Evolutionary conservation across 2,113 vertebrate genomes (phyloP).

Genomic region (Pelobates fuscus): DNA sequence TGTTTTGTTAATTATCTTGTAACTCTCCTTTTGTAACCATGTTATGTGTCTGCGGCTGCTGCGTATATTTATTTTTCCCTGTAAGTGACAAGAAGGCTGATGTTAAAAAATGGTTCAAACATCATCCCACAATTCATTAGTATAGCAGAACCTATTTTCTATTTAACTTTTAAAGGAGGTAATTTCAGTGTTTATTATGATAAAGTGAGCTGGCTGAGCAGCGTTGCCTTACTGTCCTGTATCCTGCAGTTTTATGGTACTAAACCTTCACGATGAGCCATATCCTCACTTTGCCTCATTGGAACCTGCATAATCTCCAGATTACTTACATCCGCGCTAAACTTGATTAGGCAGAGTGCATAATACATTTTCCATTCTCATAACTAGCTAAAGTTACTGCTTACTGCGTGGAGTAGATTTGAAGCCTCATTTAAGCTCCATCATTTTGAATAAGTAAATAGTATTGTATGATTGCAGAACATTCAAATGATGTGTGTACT

Average conservation of each 20-base stretch:
- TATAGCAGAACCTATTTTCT: slow-evolving; percentile 8
- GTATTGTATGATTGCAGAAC: background rate
- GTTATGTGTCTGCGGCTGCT: too few relatives aligned
- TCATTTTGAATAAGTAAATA: background rate
- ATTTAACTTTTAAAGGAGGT: slow-evolving; percentile 33
- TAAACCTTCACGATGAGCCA: background rate
- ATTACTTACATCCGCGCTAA: slow-evolving; percentile 24
- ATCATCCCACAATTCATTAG: background rate
- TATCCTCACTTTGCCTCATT: background rate
- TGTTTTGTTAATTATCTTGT: too few relatives aligned
- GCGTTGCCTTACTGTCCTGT: fast-evolving
- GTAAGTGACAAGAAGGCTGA: too few relatives aligned
- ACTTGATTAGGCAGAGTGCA: background rate
- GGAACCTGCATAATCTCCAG: slow-evolving; percentile 14
- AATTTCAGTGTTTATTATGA: slow-evolving; percentile 15
- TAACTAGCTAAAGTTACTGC: slow-evolving; percentile 8
- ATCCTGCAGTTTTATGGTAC: background rate
- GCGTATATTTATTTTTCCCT: too few relatives aligned
- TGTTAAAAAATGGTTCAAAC: too few relatives aligned
- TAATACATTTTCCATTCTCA: slow-evolving; percentile 16
- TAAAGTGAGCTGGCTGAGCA: background rate
- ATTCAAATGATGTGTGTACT: background rate
- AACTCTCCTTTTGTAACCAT: too few relatives aligned
- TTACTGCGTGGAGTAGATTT: slow-evolving; percentile 21
- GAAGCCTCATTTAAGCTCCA: background rate